Base-by-base conservation (phyloP, 2,888 invertebrate species). In the Trilocha varians region DNA sequence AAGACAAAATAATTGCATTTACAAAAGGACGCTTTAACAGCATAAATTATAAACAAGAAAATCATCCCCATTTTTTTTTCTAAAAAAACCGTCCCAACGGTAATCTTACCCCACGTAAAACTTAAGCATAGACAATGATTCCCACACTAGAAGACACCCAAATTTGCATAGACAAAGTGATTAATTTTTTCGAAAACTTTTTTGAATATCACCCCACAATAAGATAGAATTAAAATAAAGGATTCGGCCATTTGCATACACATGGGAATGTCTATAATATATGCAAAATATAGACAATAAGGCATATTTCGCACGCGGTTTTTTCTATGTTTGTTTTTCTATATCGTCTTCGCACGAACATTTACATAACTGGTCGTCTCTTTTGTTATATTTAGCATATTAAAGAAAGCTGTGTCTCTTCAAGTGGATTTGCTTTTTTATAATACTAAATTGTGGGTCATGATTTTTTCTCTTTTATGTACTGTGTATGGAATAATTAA, bases 351-450 rank as follows among this genome's bases (percentile, higher is more conserved):
- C 84, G 79, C 84, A 84, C 84, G 82, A 63, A 68, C 76, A 79
- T 85, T 85, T 84, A 72, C 85, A 85, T 84, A 80, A 72, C 85
- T 71, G 64, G 85, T 84, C 77, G n/a, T n/a, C n/a, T n/a, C n/a
- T n/a, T n/a, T n/a, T n/a, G n/a, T n/a, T n/a, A n/a, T n/a, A n/a
- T n/a, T n/a, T n/a, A n/a, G 72, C 82, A 84, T 84, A 82, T 71
- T 71, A 71, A 74, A 74, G 69, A 70, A 62, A 63, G 63, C 66
- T 71, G 72, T 72, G 70, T 76, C 73, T 73, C 57, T 55, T 60
- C 44, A 59, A 65, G 70, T 64, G 25, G 25, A 9, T 25, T 25
- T 25, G 6, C 11, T 25, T 25, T 25, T 25, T n/a, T n/a, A n/a
- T n/a, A n/a, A n/a, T n/a, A n/a, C n/a, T n/a, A n/a, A n/a, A n/a